Evolutionary conservation across 1,140 invertebrate species (phyloP).

Genomic region (Cotesia glomerata): DNA sequence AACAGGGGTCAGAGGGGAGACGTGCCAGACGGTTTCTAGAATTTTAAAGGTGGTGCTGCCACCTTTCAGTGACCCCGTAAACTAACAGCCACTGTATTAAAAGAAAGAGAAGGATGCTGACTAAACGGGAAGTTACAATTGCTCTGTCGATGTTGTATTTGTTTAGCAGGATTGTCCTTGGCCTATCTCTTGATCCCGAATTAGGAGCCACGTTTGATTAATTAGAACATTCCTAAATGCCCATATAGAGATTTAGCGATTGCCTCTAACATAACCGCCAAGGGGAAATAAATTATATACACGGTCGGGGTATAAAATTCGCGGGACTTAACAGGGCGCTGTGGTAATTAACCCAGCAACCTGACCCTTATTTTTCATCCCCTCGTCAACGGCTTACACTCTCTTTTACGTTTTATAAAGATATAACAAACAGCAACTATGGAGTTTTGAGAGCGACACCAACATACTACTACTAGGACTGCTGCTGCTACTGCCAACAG

Average conservation of each 20-base stretch:
- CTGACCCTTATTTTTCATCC: constrained; percentile 4
- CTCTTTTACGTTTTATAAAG: not conserved
- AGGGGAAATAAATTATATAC: constrained; percentile 19
- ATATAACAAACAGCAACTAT: too few species aligned
- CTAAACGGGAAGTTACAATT: constrained; percentile 55
- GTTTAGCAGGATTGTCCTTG: not conserved
- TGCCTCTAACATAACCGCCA: constrained; percentile 11
- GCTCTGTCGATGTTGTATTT: constrained; percentile 29
- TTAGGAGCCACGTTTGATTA: constrained; percentile 52
- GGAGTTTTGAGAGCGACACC: too few species aligned
- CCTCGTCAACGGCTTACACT: constrained; percentile 9
- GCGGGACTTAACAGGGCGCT: constrained; percentile 6
- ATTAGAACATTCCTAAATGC: constrained; percentile 49
- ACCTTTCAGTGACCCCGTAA: constrained; percentile 54
- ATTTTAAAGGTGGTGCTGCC: constrained; percentile 53
- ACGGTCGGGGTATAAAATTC: constrained; percentile 9
- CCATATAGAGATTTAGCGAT: constrained; percentile 13
- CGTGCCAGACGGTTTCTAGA: constrained; percentile 44
- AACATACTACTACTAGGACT: too few species aligned
- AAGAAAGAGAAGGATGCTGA: constrained; percentile 14
- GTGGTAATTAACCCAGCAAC: constrained; percentile 7
- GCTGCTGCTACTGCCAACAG: too few species aligned
- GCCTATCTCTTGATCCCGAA: not conserved
- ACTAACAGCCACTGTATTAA: constrained; percentile 30
- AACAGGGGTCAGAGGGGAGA: not conserved